Base-by-base conservation (phyloP, 2,888 invertebrate genomes). In the Ophion obscuratus region DNA sequence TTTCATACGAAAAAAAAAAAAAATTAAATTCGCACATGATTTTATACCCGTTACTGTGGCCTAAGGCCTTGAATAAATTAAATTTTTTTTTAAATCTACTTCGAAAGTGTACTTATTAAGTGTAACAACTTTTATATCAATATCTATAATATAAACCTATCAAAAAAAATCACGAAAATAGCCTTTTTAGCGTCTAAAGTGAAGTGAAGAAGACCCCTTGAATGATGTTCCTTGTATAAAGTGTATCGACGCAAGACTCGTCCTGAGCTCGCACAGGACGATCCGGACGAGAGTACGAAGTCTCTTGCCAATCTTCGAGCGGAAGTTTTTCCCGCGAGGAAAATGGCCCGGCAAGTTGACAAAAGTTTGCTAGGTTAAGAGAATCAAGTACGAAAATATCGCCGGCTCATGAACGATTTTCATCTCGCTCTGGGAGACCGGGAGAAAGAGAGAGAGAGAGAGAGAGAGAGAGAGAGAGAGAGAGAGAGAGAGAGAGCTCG, bases 371-470 rank as follows among this genome's bases (percentile, higher is more conserved):
- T 14, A 44, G 6, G 27, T 9, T 20, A 53, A 68, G 66, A 67
- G 64, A 64, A 70, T 85, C n/a, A 36, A 75, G 75, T 79, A 80
- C 79, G 71, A 80, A 83, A 83, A 83, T 83, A 85, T 83, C 64
- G 66, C 27, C 24, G 61, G 53, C 66, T 71, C 80, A 66, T 71
- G 64, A 73, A 71, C 62, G 64, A 73, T 80, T 80, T 80, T 80
- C 80, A 80, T 73, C 62, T 44, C n/a, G 61, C 24, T 80, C 40
- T 59, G 53, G 68, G 67, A 78, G 53, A 64, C 47, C 44, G 31
- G 57, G 14, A 53, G 53, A 4, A 2, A 61, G 24, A 73, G 57
- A 57, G 14, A 24, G 44, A 68, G 53, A 59, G 76, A 78, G 71
- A 74, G 74, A 74, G 20, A 27, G 11, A 36, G 36, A 36, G 36